phyloP scores from a whole-genome alignment of 2,113 vertebrate genomes.

The Sterna hirundo region DNA sequence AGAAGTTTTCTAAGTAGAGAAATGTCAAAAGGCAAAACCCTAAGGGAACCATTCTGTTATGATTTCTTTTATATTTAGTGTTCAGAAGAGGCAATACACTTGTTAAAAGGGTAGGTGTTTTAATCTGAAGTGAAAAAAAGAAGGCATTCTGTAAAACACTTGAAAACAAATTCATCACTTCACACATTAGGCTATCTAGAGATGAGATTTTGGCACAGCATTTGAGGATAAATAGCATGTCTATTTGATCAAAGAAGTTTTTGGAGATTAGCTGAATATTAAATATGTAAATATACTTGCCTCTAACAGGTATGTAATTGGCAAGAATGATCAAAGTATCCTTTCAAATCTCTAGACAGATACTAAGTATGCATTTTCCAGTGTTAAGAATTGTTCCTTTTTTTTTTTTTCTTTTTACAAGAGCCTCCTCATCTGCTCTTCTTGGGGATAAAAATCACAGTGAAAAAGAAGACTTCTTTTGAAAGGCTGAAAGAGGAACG shows the following conservation, averaged over 20 bases:
- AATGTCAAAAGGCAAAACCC: constrained; percentile 20
- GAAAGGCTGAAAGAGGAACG: background rate
- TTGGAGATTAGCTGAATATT: constrained; percentile 40
- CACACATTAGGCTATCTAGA: constrained; percentile 59
- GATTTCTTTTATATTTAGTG: constrained; percentile 37
- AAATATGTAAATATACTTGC: constrained; percentile 4
- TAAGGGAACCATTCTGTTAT: background rate
- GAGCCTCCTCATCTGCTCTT: background rate
- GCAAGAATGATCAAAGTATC: constrained; percentile 53
- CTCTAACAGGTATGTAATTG: constrained; percentile 38
- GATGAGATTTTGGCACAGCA: constrained; percentile 35
- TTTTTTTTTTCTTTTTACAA: background rate
- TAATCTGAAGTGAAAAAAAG: constrained; percentile 50
- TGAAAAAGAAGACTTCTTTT: background rate
- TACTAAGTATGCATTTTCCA: background rate
- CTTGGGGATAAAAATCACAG: background rate
- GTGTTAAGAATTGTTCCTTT: background rate
- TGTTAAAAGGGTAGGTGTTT: constrained; percentile 61
- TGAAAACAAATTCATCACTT: constrained; percentile 59
- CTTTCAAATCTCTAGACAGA: constrained; percentile 28
- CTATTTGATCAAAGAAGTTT: constrained; percentile 38
- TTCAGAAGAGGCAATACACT: constrained; percentile 13
- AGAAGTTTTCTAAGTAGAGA: background rate
- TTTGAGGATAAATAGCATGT: constrained; percentile 35
- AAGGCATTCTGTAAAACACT: constrained; percentile 40